Conservation (phyloP, 1,140 invertebrate genomes). For the Melitaea cinxia region DNA sequence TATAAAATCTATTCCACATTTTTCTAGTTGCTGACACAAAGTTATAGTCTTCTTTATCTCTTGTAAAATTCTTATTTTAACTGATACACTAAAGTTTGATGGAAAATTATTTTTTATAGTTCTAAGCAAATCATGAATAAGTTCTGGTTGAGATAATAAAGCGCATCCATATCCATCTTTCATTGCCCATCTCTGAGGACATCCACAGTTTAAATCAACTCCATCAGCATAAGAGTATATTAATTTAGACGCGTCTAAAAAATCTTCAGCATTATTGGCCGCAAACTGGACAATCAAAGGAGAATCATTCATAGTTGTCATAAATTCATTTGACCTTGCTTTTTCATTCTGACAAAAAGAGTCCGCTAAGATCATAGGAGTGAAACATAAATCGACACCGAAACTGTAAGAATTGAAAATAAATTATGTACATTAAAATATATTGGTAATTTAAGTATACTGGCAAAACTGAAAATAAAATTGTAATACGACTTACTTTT, state of each 20-base stretch:
- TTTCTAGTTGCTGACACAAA: constrained; percentile 89
- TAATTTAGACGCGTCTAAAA: constrained; percentile 91
- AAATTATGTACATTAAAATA: background rate
- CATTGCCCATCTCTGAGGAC: constrained; percentile 97
- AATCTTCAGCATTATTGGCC: constrained; percentile 91
- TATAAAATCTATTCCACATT: constrained; percentile 93
- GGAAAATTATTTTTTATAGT: constrained; percentile 88
- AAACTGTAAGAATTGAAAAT: constrained; percentile 82
- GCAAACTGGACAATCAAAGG: constrained; percentile 98
- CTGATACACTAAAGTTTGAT: constrained; percentile 92
- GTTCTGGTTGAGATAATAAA: constrained; percentile 91
- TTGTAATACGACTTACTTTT: constrained; percentile 68
- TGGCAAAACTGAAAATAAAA: too few relatives aligned
- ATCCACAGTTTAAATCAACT: constrained; percentile 98
- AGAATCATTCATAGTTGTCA: constrained; percentile 89
- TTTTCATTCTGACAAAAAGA: constrained; percentile 94
- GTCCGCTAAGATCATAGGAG: constrained; percentile 98
- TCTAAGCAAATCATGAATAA: constrained; percentile 90
- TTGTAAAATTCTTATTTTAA: constrained; percentile 92
- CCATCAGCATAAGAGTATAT: constrained; percentile 94
- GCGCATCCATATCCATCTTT: constrained; percentile 94
- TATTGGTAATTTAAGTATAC: too few relatives aligned
- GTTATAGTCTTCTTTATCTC: constrained; percentile 77
- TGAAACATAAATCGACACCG: constrained; percentile 94
- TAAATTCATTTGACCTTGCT: constrained; percentile 94